Evolutionary conservation across 1,140 invertebrate genomes (phyloP).

Genomic region (Odontomachus brunneus): DNA sequence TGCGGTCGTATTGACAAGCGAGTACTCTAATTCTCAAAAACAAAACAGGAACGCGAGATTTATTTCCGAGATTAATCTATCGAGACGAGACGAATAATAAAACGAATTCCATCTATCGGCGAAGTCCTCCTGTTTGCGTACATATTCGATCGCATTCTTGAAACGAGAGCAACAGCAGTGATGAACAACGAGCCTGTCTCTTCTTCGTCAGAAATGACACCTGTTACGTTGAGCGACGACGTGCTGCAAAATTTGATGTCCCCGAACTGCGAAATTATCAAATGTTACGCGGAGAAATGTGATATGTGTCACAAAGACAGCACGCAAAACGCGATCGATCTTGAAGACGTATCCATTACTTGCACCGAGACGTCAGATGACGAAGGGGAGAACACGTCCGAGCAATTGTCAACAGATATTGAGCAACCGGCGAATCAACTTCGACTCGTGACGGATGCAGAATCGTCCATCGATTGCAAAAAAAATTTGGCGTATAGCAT

Average conservation of each 20-base stretch:
- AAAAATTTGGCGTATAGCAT: slow-evolving; percentile 11
- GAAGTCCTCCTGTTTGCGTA: not conserved
- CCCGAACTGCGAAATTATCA: not conserved
- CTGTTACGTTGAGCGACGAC: not conserved
- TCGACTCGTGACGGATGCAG: not conserved
- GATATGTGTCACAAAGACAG: not conserved
- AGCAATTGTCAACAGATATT: not conserved
- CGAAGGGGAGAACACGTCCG: slow-evolving; percentile 20
- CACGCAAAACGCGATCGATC: not conserved
- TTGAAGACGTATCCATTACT: not conserved
- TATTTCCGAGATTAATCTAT: not conserved
- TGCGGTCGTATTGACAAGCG: not conserved
- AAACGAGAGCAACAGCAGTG: not conserved
- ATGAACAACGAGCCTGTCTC: slow-evolving; percentile 11
- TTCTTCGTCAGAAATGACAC: not conserved
- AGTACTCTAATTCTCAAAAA: slow-evolving; percentile 1
- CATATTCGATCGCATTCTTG: not conserved
- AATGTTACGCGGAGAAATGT: slow-evolving; percentile 7
- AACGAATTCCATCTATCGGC: not conserved
- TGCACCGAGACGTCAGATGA: slow-evolving; percentile 6
- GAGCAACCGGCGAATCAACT: not conserved
- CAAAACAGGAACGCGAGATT: slow-evolving; percentile 37
- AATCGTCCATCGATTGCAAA: not conserved
- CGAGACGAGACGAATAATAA: not conserved
- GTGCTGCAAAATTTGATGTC: not conserved